Evolutionary conservation across 2,113 vertebrate genomes (phyloP).

Genomic region (Etheostoma spectabile): DNA sequence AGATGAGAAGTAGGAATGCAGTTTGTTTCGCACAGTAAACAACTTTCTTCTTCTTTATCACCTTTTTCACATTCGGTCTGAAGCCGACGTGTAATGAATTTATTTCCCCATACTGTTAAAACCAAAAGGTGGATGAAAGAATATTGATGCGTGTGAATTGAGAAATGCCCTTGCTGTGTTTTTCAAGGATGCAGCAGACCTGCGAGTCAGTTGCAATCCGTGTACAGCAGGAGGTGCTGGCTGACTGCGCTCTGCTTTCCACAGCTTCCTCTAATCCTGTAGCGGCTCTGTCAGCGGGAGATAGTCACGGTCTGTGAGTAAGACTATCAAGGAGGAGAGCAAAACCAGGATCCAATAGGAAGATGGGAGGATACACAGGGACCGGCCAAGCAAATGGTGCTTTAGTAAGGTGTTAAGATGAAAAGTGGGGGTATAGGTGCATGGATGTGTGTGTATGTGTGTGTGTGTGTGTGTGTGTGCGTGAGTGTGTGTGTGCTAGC

Average conservation of each 20-base stretch:
- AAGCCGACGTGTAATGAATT: background rate
- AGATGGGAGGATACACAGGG: conserved; percentile 75
- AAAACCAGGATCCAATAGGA: conserved; percentile 69
- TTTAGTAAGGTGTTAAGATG: conserved; percentile 72
- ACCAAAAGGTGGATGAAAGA: conserved; percentile 22
- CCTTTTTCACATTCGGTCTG: background rate
- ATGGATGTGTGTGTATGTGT: conserved; percentile 20
- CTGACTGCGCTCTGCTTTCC: conserved; percentile 52
- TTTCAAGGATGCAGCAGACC: conserved; percentile 71
- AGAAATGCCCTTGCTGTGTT: conserved; percentile 71
- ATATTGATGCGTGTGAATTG: conserved; percentile 17
- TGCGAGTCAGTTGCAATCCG: conserved; percentile 43
- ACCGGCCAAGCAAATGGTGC: conserved; percentile 63
- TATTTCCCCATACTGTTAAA: background rate
- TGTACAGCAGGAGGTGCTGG: conserved; percentile 76
- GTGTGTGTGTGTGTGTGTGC: conserved; percentile 8
- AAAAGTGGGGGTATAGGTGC: conserved; percentile 50
- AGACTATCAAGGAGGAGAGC: conserved; percentile 81
- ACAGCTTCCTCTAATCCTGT: conserved; percentile 74
- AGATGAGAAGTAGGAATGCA: background rate
- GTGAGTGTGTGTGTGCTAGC: background rate
- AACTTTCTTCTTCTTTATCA: background rate
- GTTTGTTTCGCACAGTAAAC: background rate
- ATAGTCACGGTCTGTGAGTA: conserved; percentile 84
- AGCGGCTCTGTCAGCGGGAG: conserved; percentile 78